Base-by-base conservation (phyloP, 2,113 vertebrate species). In the Mirza zaza region DNA sequence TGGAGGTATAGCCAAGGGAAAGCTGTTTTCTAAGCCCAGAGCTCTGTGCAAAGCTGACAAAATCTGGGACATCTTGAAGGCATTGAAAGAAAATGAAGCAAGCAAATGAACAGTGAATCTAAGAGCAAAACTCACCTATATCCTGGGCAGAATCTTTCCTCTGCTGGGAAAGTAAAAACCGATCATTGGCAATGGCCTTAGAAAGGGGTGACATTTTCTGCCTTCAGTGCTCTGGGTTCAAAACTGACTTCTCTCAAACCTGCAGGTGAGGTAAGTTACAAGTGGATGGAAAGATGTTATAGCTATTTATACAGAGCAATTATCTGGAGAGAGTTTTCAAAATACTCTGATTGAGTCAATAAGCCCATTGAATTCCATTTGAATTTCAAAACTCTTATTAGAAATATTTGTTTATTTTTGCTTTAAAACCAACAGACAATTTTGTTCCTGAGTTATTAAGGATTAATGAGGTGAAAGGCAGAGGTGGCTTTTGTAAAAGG, bases 81-180 rank as follows among this genome's bases (percentile, higher is more conserved):
- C 92, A 97, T 15, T 91, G 76, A 95, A 85, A 95, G 85, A 94
- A 83, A 97, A 90, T 83, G n/a, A 92, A 93, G 94, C 39, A 98
- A 97, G 96, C 65, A 98, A 98, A 97, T 96, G 87, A 96, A 96
- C 55, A 84, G 87, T 73, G 91, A 93, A 73, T 45, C 42, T 55
- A 95, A 97, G 87, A 97, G 89, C 86, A 77, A 84, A 94, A 92
- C 21, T 91, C 27, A 29, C 45, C 65, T 71, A 3, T 68, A n/a
- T 89, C 76, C 77, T 55, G n/a, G 25, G 27, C 32, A 93, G 61
- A 29, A 20, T 32, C 4, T 52, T 63, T 25, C 45, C 7, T 94
- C 57, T 36, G 73, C 1, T 0, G 14, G 34, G 15, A 92, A 77
- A 42, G 20, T 79, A 36, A 89, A 95, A 93, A 81, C 25, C 39